Base-by-base conservation (phyloP, 2,113 vertebrate species). In the Orientallactaga bullata region DNA sequence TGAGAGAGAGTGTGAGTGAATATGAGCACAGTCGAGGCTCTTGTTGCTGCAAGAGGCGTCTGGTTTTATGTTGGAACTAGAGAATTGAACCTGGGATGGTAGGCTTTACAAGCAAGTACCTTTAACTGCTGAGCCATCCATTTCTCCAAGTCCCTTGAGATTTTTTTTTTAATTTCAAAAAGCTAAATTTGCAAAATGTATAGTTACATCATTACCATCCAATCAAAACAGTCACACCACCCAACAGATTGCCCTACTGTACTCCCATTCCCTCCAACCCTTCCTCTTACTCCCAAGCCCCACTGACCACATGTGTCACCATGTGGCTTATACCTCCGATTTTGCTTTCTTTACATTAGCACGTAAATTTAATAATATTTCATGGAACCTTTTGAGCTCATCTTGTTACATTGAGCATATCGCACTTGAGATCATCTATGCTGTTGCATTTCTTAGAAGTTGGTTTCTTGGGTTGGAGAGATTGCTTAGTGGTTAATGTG, bases 361-460 rank as follows among this genome's bases (percentile, higher is more conserved):
- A 1, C 73, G 28, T 55, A 93, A 61, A 63, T 18, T 28, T 4
- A 55, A 42, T 74, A 61, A 23, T 35, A 61, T 1, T 74, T 61
- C 39, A 79, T 55, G n/a, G 24, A 86, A 30, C 28, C 7, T 76
- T 86, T 94, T 39, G 20, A 63, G 39, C 92, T 39, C 30, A 47
- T 2, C 61, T 42, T 72, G 65, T 65, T 82, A 87, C 12, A 24
- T 58, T 88, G 37, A 47, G 28, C 51, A 26, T 24, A 61, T 82
- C 30, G 3, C 7, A 17, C 12, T 82, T 65, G 60, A 55, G 17
- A n/a, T 78, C 6, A 35, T 73, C 5, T 2, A 0, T 10, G 3
- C 32, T 1, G 2, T 16, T 69, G 10, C 17, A 8, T 8, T 0
- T 24, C 15, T 71, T 2, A n/a, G n/a, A n/a, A n/a, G n/a, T n/a